These are phyloP conservation scores for Sminthopsis crassicaudata DNA, from an alignment of 2,113 vertebrate species.

Conservation along the genomic window DNA sequence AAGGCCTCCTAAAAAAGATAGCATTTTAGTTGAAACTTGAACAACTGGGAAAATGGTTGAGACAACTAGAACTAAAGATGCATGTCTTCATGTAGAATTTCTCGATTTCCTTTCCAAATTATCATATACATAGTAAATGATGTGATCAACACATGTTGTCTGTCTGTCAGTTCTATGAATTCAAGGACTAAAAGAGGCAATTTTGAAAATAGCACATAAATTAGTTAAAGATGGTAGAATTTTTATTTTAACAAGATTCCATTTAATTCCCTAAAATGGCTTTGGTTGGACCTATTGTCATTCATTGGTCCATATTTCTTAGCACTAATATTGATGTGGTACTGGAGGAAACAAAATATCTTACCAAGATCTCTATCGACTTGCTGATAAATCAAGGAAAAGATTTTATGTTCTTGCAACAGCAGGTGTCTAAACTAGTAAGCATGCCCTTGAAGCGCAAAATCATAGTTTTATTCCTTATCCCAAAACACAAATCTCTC, in stretches of 20 bases:
- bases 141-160: background rate
- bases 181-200: background rate
- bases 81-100: background rate
- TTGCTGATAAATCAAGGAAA: too few species aligned
- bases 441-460: too few species aligned
- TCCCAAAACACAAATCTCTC: too few species aligned
- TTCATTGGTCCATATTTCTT: background rate
- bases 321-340: background rate
- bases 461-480: too few species aligned
- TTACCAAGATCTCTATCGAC: too few species aligned
- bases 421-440: too few species aligned
- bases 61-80: background rate
- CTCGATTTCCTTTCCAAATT: background rate
- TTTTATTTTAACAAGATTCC: background rate
- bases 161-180: background rate
- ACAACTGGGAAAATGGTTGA: background rate
- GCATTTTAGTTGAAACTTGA: too few species aligned
- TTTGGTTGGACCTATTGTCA: background rate
- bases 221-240: background rate
- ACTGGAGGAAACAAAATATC: too few species aligned
- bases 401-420: too few species aligned
- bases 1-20: too few species aligned
- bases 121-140: background rate
- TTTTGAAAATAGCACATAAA: background rate
- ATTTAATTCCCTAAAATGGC: background rate